Percentiles rank a stretch among this genome's conserved stretches.
Conservation (phyloP, 2,797 vertebrate genomes). For the Lycodopsis pacificus region DNA sequence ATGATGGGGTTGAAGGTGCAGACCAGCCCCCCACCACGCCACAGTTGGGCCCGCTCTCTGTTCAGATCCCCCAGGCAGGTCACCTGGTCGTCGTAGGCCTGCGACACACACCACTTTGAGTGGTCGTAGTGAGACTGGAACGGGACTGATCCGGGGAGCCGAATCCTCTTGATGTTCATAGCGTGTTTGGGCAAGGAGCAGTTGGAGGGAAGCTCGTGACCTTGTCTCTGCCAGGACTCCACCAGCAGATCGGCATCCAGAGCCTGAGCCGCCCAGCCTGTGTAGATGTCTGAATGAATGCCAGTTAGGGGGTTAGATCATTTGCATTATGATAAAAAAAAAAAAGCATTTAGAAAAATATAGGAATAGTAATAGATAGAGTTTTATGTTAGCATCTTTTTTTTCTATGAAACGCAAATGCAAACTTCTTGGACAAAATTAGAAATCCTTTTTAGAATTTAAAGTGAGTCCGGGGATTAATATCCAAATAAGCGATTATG, state of each 20-base stretch:
- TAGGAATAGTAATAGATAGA: neutral
- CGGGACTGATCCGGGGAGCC: slow-evolving; percentile 63
- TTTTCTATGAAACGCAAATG: neutral
- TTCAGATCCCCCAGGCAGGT: slow-evolving; percentile 94
- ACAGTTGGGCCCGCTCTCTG: slow-evolving; percentile 84
- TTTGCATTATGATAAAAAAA: neutral
- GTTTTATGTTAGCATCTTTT: neutral
- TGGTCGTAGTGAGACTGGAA: slow-evolving; percentile 90
- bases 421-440: neutral
- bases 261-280: slow-evolving; percentile 90
- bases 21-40: slow-evolving; percentile 90
- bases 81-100: slow-evolving; percentile 77
- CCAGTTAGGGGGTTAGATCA: neutral
- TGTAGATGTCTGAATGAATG: slow-evolving; percentile 88
- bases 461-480: neutral
- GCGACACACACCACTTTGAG: slow-evolving; percentile 94
- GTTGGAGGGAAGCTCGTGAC: slow-evolving; percentile 87
- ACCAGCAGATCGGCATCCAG: slow-evolving; percentile 88
- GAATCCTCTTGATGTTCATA: slow-evolving; percentile 87
- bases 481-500: neutral
- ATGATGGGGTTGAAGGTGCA: slow-evolving; percentile 87
- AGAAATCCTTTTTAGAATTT: neutral
- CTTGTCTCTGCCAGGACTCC: slow-evolving; percentile 88
- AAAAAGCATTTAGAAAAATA: neutral
- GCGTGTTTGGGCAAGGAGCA: slow-evolving; percentile 90